A percentile compares a stretch with the other conserved stretches of the same genome.
Evolutionary conservation across 2,888 invertebrate species (phyloP).

Genomic region (Napeogenes inachia): DNA sequence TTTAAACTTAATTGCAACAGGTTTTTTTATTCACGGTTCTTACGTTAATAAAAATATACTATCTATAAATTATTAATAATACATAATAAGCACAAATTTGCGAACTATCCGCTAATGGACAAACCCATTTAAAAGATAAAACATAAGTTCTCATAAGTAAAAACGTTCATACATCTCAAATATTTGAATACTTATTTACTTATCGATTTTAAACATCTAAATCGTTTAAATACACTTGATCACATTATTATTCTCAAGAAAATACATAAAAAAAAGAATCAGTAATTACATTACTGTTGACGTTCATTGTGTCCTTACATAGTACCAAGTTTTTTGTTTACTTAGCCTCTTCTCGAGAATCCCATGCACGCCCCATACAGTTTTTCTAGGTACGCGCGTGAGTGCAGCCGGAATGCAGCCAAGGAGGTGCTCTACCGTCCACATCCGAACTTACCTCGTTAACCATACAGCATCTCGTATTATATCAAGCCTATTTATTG

Average conservation of each 20-base stretch:
- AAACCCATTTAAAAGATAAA: slow-evolving; percentile 1
- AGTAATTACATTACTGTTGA: slow-evolving; percentile 27
- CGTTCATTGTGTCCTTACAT: slow-evolving; percentile 31
- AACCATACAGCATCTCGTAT: neutral
- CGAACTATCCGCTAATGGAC: slow-evolving; percentile 2
- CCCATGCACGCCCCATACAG: slow-evolving; percentile 25
- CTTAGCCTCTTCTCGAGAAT: slow-evolving; percentile 27
- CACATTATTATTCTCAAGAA: slow-evolving; percentile 22
- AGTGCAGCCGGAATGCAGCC: slow-evolving; percentile 30
- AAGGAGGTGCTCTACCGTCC: slow-evolving; percentile 15
- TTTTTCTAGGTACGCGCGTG: slow-evolving; percentile 29
- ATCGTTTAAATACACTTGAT: slow-evolving; percentile 16
- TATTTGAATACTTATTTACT: slow-evolving; percentile 10
- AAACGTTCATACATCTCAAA: slow-evolving; percentile 2
- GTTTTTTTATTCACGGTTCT: neutral
- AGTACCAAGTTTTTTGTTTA: slow-evolving; percentile 27
- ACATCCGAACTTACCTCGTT: slow-evolving; percentile 11
- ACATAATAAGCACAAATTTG: slow-evolving; percentile 1
- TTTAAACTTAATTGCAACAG: slow-evolving; percentile 4
- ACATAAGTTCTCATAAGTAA: neutral
- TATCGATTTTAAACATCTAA: slow-evolving; percentile 9
- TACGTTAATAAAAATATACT: neutral
- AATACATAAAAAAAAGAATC: slow-evolving; percentile 19
- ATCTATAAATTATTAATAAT: slow-evolving; percentile 3
- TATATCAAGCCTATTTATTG: slow-evolving; percentile 1